phyloP scores from a whole-genome alignment of 1,140 invertebrate genomes.

The Parasteatoda tepidariorum region DNA sequence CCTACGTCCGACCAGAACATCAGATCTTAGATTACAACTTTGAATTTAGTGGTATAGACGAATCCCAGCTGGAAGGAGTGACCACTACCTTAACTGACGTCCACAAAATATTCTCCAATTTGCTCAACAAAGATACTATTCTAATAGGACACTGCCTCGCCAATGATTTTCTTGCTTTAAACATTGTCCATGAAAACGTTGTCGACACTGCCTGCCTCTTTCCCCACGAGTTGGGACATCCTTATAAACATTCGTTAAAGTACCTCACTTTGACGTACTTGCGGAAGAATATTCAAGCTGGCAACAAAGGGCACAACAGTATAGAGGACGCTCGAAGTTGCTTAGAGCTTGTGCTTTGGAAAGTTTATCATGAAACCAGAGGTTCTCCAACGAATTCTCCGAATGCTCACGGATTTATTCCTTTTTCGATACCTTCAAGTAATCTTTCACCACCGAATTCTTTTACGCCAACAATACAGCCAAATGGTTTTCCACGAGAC shows the following conservation, averaged over 20 bases:
- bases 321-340: conserved; percentile 39
- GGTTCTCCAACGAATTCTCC: background rate
- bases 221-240: conserved; percentile 91
- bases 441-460: background rate
- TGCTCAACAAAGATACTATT: conserved; percentile 91
- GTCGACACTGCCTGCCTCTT: conserved; percentile 97
- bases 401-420: too few species aligned
- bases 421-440: too few species aligned
- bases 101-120: conserved; percentile 86
- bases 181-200: conserved; percentile 88
- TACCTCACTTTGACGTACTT: conserved; percentile 88
- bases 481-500: background rate
- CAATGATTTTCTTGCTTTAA: conserved; percentile 93
- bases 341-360: conserved; percentile 33
- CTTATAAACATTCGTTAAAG: conserved; percentile 89
- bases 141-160: conserved; percentile 97
- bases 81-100: conserved; percentile 83
- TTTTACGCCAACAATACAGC: background rate
- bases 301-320: conserved; percentile 64
- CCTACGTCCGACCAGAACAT: conserved; percentile 82
- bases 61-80: conserved; percentile 77
- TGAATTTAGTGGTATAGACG: conserved; percentile 89
- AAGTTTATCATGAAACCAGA: background rate
- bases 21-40: conserved; percentile 89
- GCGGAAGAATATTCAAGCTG: conserved; percentile 93